A percentile compares a stretch with the other conserved stretches of the same genome.
These are phyloP conservation scores for Bombus balteatus DNA, from an alignment of 1,140 invertebrate genomes.

Conservation along the genomic window DNA sequence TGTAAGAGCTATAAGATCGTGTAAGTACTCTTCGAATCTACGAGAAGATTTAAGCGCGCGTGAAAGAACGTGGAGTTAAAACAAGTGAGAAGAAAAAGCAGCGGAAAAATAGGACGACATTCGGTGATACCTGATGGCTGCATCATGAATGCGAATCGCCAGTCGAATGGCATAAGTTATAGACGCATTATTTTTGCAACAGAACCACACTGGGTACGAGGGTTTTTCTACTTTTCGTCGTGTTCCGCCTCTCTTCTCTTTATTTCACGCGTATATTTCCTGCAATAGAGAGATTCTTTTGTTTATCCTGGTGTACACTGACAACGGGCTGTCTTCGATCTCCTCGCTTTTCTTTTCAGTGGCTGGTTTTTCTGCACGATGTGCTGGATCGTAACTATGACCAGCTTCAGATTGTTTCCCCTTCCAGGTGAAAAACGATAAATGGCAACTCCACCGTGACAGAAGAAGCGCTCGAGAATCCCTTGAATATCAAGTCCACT, in stretches of 20 bases:
- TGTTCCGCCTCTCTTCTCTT: not conserved
- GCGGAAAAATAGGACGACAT: slow-evolving; percentile 3
- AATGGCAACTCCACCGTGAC: not conserved
- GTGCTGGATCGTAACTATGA: not conserved
- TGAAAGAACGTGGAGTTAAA: not conserved
- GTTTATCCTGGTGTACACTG: not conserved
- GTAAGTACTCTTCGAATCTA: not conserved
- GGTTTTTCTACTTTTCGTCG: not conserved
- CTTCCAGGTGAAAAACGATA: not conserved
- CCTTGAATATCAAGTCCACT: not conserved
- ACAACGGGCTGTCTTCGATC: slow-evolving; percentile 4
- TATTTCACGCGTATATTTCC: slow-evolving; percentile 9
- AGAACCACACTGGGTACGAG: not conserved
- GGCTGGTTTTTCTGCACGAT: not conserved
- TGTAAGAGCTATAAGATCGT: too few species aligned
- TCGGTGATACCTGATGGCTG: not conserved
- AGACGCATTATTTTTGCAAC: slow-evolving; percentile 13
- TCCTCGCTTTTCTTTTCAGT: not conserved
- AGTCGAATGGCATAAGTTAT: slow-evolving; percentile 1
- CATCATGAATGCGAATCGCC: slow-evolving; percentile 19
- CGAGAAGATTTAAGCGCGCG: not conserved
- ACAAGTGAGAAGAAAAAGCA: not conserved
- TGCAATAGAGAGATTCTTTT: not conserved
- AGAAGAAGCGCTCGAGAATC: not conserved
- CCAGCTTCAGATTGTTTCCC: not conserved